A percentile compares a stretch with the other conserved stretches of the same genome.
Evolutionary conservation across 1,140 invertebrate species (phyloP).

Genomic region (Drosophila ananassae): DNA sequence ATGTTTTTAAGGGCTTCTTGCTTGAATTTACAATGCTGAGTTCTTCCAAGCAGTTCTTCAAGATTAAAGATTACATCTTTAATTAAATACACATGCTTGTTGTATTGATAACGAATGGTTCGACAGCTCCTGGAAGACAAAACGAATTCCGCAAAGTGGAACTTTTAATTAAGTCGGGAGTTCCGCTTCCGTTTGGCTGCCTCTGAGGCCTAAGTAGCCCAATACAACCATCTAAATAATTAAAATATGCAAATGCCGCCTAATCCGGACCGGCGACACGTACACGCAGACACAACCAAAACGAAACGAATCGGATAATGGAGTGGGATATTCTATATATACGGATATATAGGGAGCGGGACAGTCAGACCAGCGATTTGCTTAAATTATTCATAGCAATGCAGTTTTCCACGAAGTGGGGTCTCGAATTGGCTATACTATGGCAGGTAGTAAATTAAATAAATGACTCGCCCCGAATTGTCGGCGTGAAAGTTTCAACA

Average conservation of each 20-base stretch:
- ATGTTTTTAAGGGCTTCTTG: constrained; percentile 11
- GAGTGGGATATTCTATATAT: neutral
- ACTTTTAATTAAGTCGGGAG: constrained; percentile 74
- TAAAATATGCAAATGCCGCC: constrained; percentile 81
- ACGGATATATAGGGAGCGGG: constrained; percentile 4
- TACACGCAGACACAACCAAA: constrained; percentile 54
- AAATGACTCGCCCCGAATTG: constrained; percentile 37
- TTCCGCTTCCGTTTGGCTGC: constrained; percentile 59
- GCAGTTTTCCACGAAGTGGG: constrained; percentile 27
- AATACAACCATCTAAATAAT: constrained; percentile 80
- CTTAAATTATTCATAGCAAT: constrained; percentile 81
- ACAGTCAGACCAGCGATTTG: constrained; percentile 69
- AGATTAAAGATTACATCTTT: neutral
- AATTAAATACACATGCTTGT: constrained; percentile 30
- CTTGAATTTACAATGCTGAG: neutral
- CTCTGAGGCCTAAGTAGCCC: constrained; percentile 65
- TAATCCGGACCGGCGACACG: constrained; percentile 76
- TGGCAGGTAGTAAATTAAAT: constrained; percentile 77
- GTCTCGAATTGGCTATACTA: neutral
- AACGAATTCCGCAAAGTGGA: constrained; percentile 26
- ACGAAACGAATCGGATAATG: constrained; percentile 16
- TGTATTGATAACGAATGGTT: constrained; percentile 29
- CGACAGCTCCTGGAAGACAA: constrained; percentile 19
- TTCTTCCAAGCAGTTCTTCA: neutral
- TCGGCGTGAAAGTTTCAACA: constrained; percentile 57